phyloP scores from a whole-genome alignment of 2,797 vertebrate genomes.

The Acipenser oxyrinchus region DNA sequence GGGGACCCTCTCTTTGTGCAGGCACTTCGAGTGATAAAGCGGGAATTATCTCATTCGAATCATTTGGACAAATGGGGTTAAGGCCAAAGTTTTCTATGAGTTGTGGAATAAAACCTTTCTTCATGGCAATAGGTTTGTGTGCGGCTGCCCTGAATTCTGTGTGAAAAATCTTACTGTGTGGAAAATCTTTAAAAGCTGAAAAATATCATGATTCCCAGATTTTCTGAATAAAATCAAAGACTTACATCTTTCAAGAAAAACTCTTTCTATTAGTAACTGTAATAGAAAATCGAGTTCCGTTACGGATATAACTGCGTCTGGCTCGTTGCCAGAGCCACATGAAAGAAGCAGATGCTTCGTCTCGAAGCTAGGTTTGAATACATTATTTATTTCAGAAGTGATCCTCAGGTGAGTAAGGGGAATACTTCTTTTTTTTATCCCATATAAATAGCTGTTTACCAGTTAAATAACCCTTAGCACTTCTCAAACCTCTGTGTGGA shows the following conservation, averaged over 20 bases:
- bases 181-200: conserved; percentile 3
- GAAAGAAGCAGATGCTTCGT: conserved; percentile 55
- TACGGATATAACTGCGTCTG: conserved; percentile 38
- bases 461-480: conserved; percentile 34
- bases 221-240: conserved; percentile 19
- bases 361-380: conserved; percentile 43
- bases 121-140: too few relatives aligned
- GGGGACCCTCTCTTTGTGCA: too few relatives aligned
- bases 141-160: neutral
- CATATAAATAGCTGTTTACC: conserved; percentile 46
- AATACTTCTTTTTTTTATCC: conserved; percentile 25
- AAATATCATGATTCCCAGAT: conserved; percentile 15
- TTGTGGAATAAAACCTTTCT: too few relatives aligned
- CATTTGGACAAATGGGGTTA: too few relatives aligned
- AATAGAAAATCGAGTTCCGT: conserved; percentile 34
- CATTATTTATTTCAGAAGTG: conserved; percentile 48
- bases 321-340: conserved; percentile 46
- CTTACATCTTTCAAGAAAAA: conserved; percentile 16
- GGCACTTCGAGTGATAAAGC: too few relatives aligned
- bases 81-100: too few relatives aligned
- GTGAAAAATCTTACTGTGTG: too few relatives aligned
- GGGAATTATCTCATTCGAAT: too few relatives aligned
- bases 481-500: conserved; percentile 7
- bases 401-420: conserved; percentile 38
- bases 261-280: conserved; percentile 31